A percentile compares a stretch with the other conserved stretches of the same genome.
These are phyloP conservation scores for Leptodactylus fuscus DNA, from an alignment of 2,113 vertebrate genomes.

Conservation along the genomic window DNA sequence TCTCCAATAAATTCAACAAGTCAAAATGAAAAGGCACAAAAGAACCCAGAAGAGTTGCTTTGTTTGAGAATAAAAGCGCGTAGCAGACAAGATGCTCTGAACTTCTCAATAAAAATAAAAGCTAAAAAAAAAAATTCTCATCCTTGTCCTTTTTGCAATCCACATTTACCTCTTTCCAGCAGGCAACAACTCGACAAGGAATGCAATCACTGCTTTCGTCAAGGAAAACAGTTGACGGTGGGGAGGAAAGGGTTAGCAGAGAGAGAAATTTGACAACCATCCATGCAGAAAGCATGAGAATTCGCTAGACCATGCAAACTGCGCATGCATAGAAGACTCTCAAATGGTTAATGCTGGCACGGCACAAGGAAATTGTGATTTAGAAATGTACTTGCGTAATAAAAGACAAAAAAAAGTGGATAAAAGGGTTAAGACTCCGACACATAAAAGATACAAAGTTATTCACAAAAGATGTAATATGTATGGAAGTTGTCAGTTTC, in stretches of 20 bases:
- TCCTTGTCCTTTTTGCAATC: neutral
- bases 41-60: no score
- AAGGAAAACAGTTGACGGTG: slow-evolving; percentile 34
- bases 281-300: slow-evolving; percentile 2
- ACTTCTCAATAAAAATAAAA: neutral
- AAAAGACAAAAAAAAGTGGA: neutral
- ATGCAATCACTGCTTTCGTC: slow-evolving; percentile 35
- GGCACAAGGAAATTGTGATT: neutral
- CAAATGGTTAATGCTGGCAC: slow-evolving; percentile 1
- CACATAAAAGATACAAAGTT: neutral
- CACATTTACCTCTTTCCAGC: slow-evolving; percentile 47
- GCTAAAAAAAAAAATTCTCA: neutral
- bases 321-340: neutral
- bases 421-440: neutral
- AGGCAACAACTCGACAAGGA: slow-evolving; percentile 36
- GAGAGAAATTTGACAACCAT: slow-evolving; percentile 3
- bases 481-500: slow-evolving; percentile 67
- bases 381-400: neutral
- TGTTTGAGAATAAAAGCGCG: no score
- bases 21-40: no score
- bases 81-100: neutral
- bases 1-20: no score
- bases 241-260: slow-evolving; percentile 17
- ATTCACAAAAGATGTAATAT: neutral
- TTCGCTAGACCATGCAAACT: neutral